Evolutionary conservation across 2,888 invertebrate genomes (phyloP), one percentile per base, ranked within the genome.

Genomic region (Spatulosminthurus flaviceps): DNA sequence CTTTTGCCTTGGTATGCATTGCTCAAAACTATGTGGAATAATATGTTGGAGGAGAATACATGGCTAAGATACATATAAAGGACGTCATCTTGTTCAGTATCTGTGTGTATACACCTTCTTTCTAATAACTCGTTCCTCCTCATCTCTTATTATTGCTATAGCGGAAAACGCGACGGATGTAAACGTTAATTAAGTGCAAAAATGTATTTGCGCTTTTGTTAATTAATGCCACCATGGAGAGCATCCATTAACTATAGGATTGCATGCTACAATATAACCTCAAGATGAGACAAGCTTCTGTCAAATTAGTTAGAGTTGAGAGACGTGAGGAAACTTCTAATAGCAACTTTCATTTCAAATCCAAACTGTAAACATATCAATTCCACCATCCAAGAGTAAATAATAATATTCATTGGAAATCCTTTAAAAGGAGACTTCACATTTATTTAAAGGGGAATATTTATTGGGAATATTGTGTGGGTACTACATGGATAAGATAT

Each of bases 281-380:
- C 2, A 2, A 51, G 7, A 51, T 43, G 51, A 72, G 72, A 72
- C 72, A 24, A 51, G 72, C 51, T 72, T 13, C 51, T 72, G 72
- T 72, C 72, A 72, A 72, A 72, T 72, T 72, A 72, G 41, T 42
- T 51, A 51, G 43, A 72, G 51, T 1, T n/a, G n/a, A n/a, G 42
- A 51, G 51, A 72, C 72, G 72, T 72, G 72, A 72, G 51, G 24
- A 51, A 72, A 72, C n/a, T 72, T 5, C 5, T 26, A 28, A 72
- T 51, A 43, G 16, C 51, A 51, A 51, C 51, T 72, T 72, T 51
- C 72, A 21, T 70, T 70, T 70, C 9, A 21, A 41, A 70, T 41
- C 13, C 19, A n/a, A 72, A 72, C 51, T 51, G n/a, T n/a, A 72
- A 72, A 72, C 43, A 42, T 34, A 72, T 51, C 51, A 51, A 51